These are phyloP conservation scores for Strongylocentrotus purpuratus DNA, from an alignment of 35 echinoderm and acorn worm genomes.

Conservation along the genomic window DNA sequence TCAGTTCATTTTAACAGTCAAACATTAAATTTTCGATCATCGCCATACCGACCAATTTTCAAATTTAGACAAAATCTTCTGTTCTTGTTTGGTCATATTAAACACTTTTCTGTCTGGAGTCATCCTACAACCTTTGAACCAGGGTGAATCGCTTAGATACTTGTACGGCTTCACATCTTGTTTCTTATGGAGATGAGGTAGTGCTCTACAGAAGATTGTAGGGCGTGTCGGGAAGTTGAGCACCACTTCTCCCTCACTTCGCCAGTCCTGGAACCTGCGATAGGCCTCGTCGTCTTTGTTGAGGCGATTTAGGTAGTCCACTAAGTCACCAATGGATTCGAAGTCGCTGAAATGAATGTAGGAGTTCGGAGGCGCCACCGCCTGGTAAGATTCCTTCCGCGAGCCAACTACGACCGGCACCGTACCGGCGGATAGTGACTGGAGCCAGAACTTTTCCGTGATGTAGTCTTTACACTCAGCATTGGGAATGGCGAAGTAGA, in stretches of 20 bases:
- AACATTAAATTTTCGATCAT: neutral
- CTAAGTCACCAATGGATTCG: constrained; percentile 42
- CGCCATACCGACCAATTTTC: constrained; percentile 42
- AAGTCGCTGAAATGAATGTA: constrained; percentile 81
- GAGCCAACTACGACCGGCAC: constrained; percentile 77
- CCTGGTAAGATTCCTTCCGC: constrained; percentile 57
- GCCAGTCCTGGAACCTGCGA: constrained; percentile 76
- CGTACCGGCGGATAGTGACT: constrained; percentile 51
- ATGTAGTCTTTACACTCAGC: constrained; percentile 80
- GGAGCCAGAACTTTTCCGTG: constrained; percentile 80
- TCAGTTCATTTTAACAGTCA: no score
- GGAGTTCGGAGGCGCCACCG: constrained; percentile 67
- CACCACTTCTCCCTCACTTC: constrained; percentile 10
- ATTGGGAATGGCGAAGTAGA: constrained; percentile 76
- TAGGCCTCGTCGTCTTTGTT: constrained; percentile 73
- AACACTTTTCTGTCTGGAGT: neutral
- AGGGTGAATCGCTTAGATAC: constrained; percentile 45
- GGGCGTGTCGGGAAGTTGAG: constrained; percentile 52
- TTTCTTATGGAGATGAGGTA: constrained; percentile 21
- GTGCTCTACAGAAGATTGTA: constrained; percentile 50
- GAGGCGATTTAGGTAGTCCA: constrained; percentile 52
- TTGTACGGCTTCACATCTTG: neutral
- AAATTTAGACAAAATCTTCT: neutral
- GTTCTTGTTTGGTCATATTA: neutral
- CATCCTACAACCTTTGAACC: constrained; percentile 54